Evolutionary conservation across 2,113 vertebrate species (phyloP).

Genomic region (Girardinichthys multiradiatus): DNA sequence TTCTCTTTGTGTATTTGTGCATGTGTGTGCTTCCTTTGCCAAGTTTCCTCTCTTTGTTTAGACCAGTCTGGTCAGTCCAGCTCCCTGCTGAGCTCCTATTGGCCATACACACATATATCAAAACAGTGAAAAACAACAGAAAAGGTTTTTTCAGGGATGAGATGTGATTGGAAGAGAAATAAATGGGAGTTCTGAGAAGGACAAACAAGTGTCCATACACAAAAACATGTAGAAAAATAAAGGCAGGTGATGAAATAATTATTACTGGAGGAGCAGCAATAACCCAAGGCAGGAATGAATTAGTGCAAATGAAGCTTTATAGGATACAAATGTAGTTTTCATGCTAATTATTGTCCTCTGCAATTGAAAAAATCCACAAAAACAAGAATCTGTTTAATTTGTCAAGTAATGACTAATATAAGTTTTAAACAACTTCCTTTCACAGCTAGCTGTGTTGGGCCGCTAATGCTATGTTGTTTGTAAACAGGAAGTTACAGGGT

Average conservation of each 20-base stretch:
- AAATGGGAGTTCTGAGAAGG: slow-evolving; percentile 23
- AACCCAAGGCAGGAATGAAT: not conserved
- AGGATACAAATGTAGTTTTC: not conserved
- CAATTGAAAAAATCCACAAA: not conserved
- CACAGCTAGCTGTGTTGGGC: not conserved
- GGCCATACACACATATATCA: slow-evolving; percentile 75
- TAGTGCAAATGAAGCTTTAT: not conserved
- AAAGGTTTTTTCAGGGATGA: slow-evolving; percentile 47
- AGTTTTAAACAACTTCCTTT: not conserved
- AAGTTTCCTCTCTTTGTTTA: slow-evolving; percentile 83
- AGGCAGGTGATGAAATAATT: not conserved
- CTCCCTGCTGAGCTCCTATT: slow-evolving; percentile 65
- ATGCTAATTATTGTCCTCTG: not conserved
- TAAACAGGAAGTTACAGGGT: not conserved
- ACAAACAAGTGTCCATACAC: slow-evolving; percentile 12
- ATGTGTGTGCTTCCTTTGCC: slow-evolving; percentile 66
- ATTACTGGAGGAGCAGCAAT: not conserved
- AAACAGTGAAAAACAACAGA: slow-evolving; percentile 68
- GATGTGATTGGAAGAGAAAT: slow-evolving; percentile 55
- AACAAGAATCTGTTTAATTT: not conserved
- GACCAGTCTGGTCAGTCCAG: slow-evolving; percentile 70
- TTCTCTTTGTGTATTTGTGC: slow-evolving; percentile 26
- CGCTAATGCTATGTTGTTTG: not conserved
- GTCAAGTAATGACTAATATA: not conserved
- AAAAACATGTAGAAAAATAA: slow-evolving; percentile 8